Base-by-base conservation (phyloP, 2,888 invertebrate species). In the Furcula furcula region DNA sequence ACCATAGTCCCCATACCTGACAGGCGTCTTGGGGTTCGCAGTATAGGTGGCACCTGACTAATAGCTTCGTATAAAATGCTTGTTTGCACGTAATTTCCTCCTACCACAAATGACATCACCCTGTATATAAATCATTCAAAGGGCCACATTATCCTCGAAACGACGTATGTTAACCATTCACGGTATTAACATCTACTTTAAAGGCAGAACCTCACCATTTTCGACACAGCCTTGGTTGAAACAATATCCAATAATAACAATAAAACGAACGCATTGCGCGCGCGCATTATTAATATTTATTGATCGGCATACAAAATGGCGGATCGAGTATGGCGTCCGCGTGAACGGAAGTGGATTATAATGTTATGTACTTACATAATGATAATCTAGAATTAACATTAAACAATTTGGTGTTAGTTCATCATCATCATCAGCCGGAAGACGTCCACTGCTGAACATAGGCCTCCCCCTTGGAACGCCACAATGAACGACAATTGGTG, bases 181-280 rank as follows among this genome's bases (percentile, higher is more conserved):
- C 45, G 59, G 50, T 52, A 45, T 47, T 61, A 62, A 62, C 55
- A 52, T 36, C 60, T 54, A 56, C 65, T 66, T 49, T 77, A 75
- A 67, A 69, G 53, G 74, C 65, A 54, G 63, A 72, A 67, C 74
- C 60, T 51, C 56, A 61, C 85, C 83, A 71, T 82, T 78, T 78
- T 65, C 46, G 80, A 65, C 43, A 31, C 65, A 75, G 66, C 85
- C 82, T 80, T 80, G 74, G 55, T 41, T 41, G 64, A 75, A 81
- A 86, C 85, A 86, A 84, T 84, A 78, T 85, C 76, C 84, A 79
- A 85, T 86, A 85, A 83, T 78, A 82, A 81, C 81, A 79, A 80
- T 79, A 79, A 75, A 79, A 72, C 41, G 61, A 62, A 50, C 62
- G 61, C 43, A 59, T 55, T 60, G 61, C 56, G 64, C 59, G 54